phyloP scores from a whole-genome alignment of 2,113 vertebrate species.

The Sakesphorus luctuosus region DNA sequence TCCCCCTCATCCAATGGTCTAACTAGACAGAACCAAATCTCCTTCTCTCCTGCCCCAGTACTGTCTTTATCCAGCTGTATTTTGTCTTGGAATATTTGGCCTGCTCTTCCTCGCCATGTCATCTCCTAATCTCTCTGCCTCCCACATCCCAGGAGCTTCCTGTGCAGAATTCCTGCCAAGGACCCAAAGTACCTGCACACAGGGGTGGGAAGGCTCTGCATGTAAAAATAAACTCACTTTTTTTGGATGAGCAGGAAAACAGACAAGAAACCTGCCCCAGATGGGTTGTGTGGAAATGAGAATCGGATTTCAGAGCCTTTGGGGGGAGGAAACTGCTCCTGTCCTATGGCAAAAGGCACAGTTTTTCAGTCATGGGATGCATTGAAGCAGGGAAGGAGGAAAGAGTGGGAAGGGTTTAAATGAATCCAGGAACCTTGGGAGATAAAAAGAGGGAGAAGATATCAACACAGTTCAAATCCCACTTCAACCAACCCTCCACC shows the following conservation, averaged over 20 bases:
- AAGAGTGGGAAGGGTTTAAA: background rate
- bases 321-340: background rate
- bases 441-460: background rate
- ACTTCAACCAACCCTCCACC: background rate
- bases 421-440: background rate
- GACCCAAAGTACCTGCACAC: background rate
- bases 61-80: background rate
- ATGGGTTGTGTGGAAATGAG: accelerated
- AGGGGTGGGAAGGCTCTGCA: background rate
- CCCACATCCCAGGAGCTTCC: background rate
- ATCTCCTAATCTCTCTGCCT: too few relatives aligned
- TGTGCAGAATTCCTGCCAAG: background rate
- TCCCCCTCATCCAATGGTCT: accelerated
- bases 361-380: background rate
- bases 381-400: background rate
- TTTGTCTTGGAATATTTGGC: background rate
- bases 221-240: background rate
- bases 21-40: background rate
- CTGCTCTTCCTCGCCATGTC: background rate
- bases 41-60: background rate
- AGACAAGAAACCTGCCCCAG: background rate
- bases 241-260: background rate
- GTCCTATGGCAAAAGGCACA: slow-evolving; percentile 36
- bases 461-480: background rate
- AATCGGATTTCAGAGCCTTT: background rate